Base-by-base conservation (phyloP, 2,888 invertebrate species). In the Conus canariensis region DNA sequence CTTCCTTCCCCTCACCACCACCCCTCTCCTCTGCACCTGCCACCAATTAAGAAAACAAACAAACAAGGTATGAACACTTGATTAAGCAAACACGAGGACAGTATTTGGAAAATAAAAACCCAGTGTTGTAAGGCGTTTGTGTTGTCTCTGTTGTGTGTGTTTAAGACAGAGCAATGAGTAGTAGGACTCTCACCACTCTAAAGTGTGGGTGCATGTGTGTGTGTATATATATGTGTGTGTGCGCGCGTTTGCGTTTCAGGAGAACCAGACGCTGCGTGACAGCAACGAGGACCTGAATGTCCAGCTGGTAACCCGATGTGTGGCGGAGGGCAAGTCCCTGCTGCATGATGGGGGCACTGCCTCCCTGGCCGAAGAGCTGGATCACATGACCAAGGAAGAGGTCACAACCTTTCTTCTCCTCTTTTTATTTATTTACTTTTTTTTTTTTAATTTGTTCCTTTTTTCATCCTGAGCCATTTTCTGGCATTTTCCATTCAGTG, bases 381-480 rank as follows among this genome's bases (percentile, higher is more conserved):
- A 98, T 94, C 98, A 98, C 95, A 98, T 99, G 98, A 98, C 98
- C 93, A 98, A 98, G 95, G 98, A 98, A 95, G 98, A 99, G 98
- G 99, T 99, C 97, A 83, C 16, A 22, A 45, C 45, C 45, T 45
- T 45, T 45, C 45, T 45, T 45, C 45, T 22, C 25, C 45, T 45
- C 45, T 45, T 45, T 16, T 6, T 14, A 64, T 45, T 45, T 45
- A 45, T 45, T 45, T 45, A 45, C 45, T 45, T 1, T 45, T 45
- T 45, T 45, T 45, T 14, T 64, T 64, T 64, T 64, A 5, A 64
- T 16, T 10, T 16, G 16, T 16, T 64, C 64, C 64, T 64, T 64
- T 16, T 64, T 14, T 16, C 64, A 64, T 64, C 14, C 16, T 16
- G 45, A 4, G 45, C 45, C 45, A 45, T 45, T 45, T 45, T 64